Evolutionary conservation across 2,113 vertebrate genomes (phyloP).

Genomic region (Laterallus jamaicensis): DNA sequence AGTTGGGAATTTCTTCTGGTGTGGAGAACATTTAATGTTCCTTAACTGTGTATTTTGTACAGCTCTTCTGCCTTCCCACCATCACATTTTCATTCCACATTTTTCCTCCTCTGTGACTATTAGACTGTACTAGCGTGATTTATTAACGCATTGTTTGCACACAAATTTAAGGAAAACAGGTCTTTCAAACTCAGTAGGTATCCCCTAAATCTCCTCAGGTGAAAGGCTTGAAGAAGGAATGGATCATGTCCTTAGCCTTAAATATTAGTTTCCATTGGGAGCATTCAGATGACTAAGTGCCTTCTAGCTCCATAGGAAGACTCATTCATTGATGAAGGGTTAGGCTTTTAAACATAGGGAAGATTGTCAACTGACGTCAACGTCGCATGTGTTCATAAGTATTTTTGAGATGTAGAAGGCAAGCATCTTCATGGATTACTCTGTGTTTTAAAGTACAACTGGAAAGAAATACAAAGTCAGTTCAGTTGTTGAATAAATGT

Average conservation of each 20-base stretch:
- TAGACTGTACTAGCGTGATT: not conserved
- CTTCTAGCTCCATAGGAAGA: conserved; percentile 13
- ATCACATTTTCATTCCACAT: not conserved
- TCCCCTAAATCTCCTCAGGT: not conserved
- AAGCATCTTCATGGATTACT: not conserved
- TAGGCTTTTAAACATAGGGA: not conserved
- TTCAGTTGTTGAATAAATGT: not conserved
- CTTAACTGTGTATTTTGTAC: not conserved
- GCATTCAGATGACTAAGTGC: conserved; percentile 10
- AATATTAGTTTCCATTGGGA: not conserved
- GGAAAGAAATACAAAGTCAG: not conserved
- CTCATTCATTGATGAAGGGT: conserved; percentile 38
- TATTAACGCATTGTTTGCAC: not conserved
- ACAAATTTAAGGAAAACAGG: not conserved
- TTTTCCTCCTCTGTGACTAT: not conserved
- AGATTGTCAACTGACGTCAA: not conserved
- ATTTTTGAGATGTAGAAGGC: not conserved
- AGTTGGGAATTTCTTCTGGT: not conserved
- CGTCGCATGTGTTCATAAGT: not conserved
- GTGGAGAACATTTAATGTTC: not conserved
- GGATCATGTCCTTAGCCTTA: not conserved
- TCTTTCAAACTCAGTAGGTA: not conserved
- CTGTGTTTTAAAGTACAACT: not conserved
- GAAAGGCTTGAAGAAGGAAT: not conserved
- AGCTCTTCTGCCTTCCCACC: not conserved